Evolutionary conservation across 1,140 invertebrate species (phyloP), one percentile per base, ranked within the genome.

Genomic region (Philopotamus ludificatus): DNA sequence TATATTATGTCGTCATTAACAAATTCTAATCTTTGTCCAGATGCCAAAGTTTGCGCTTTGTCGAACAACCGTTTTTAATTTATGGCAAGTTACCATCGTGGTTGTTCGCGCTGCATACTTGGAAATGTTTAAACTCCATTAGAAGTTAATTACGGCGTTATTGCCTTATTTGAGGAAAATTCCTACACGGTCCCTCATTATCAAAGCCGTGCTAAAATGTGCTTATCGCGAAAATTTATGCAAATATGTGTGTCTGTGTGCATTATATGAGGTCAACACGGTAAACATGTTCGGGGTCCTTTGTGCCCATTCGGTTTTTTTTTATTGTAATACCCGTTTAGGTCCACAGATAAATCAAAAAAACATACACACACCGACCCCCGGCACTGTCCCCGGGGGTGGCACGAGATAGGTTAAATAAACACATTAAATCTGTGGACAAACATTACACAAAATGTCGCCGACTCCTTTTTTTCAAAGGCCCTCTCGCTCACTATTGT

Each of bases 401-500:
- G 12, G 50, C 50, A 26, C 50, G 8, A 53, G 50, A 53, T 53
- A 53, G 50, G 50, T 26, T 53, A 21, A 23, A 21, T 26, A 53
- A 53, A 53, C 50, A 53, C 50, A 53, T 53, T 53, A 53, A 53
- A 53, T 53, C 23, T 26, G 18, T 26, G 50, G 20, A 26, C 23
- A 53, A 53, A 53, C 50, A 53, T 26, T 53, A 53, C 50, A 53
- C 50, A 53, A 23, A 53, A 53, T 26, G 50, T 53, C 50, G 50
- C 50, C 23, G 23, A 53, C 16, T 53, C 23, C 16, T 53, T 53
- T 53, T 53, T n/a, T n/a, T n/a, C n/a, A n/a, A n/a, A n/a, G n/a
- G n/a, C n/a, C n/a, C n/a, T n/a, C n/a, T 8, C 18, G 50, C 23
- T 53, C 15, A 53, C 50, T 26, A 53, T 53, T 53, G 50, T 53